Percentiles rank a stretch among this genome's conserved stretches.
These are phyloP conservation scores for Catocala nupta DNA, from an alignment of 2,888 invertebrate species.

Conservation along the genomic window DNA sequence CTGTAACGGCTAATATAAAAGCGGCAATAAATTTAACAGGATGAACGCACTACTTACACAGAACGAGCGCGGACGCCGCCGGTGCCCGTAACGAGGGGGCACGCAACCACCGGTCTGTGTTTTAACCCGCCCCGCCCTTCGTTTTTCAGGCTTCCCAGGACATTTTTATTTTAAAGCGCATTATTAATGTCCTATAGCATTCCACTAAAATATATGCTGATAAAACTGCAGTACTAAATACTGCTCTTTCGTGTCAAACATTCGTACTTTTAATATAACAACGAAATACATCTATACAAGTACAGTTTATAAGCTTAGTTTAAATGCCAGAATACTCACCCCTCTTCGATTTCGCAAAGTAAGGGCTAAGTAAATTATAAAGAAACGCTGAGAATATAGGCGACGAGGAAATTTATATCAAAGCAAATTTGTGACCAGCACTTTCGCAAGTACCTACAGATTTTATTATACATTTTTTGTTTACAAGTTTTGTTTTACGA, in stretches of 20 bases:
- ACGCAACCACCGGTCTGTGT: constrained; percentile 72
- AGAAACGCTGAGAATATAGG: constrained; percentile 19
- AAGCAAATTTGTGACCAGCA: constrained; percentile 19
- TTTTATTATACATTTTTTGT: constrained; percentile 13
- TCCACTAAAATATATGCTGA: constrained; percentile 28
- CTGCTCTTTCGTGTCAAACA: no score
- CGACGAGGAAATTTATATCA: constrained; percentile 15
- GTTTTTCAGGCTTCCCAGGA: constrained; percentile 59
- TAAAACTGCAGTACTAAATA: constrained; percentile 4
- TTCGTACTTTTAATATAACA: background rate
- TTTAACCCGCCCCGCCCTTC: constrained; percentile 64
- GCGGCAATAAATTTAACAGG: constrained; percentile 87
- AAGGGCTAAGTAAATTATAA: constrained; percentile 24
- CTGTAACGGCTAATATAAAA: constrained; percentile 87
- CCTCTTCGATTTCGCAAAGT: constrained; percentile 20
- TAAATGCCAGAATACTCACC: constrained; percentile 11
- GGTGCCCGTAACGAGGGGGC: constrained; percentile 80
- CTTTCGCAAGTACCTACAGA: constrained; percentile 8
- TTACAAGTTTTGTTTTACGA: constrained; percentile 12
- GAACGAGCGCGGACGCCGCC: constrained; percentile 77
- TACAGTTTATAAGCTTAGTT: constrained; percentile 10
- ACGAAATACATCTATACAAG: constrained; percentile 1
- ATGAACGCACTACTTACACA: constrained; percentile 87
- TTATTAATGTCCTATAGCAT: constrained; percentile 53
- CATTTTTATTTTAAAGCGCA: constrained; percentile 61